A percentile compares a stretch with the other conserved stretches of the same genome.
Conservation (phyloP, 2,888 invertebrate genomes). For the Cabera pusaria region DNA sequence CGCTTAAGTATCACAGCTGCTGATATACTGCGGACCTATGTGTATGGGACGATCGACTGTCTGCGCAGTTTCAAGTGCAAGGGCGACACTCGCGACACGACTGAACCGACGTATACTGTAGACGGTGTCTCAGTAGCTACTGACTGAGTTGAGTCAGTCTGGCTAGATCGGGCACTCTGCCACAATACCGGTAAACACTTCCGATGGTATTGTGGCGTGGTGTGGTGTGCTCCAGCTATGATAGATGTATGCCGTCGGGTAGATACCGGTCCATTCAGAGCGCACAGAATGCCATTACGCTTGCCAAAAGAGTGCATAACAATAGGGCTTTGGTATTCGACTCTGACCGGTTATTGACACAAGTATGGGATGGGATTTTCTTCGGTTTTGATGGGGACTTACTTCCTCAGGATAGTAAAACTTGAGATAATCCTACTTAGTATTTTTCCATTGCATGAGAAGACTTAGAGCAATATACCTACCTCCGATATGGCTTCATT, state of each 20-base stretch:
- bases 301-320: conserved; percentile 8
- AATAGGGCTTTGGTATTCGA: neutral
- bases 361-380: conserved; percentile 6
- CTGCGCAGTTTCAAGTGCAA: conserved; percentile 50
- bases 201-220: conserved; percentile 30
- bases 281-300: conserved; percentile 4
- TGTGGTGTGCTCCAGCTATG: no score
- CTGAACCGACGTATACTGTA: no score
- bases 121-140: conserved; percentile 23
- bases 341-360: conserved; percentile 12
- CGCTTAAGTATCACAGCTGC: conserved; percentile 32
- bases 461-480: no score
- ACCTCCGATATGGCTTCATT: no score
- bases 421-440: no score
- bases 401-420: no score
- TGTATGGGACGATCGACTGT: conserved; percentile 25
- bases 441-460: no score
- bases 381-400: neutral
- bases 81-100: conserved; percentile 31
- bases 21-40: conserved; percentile 28
- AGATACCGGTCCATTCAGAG: conserved; percentile 17
- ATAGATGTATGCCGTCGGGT: conserved; percentile 7
- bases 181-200: conserved; percentile 41
- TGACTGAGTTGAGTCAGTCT: conserved; percentile 20
- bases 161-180: conserved; percentile 41